These are phyloP conservation scores for Hafferia zeledoni DNA, from an alignment of 2,797 vertebrate species.

Conservation along the genomic window DNA sequence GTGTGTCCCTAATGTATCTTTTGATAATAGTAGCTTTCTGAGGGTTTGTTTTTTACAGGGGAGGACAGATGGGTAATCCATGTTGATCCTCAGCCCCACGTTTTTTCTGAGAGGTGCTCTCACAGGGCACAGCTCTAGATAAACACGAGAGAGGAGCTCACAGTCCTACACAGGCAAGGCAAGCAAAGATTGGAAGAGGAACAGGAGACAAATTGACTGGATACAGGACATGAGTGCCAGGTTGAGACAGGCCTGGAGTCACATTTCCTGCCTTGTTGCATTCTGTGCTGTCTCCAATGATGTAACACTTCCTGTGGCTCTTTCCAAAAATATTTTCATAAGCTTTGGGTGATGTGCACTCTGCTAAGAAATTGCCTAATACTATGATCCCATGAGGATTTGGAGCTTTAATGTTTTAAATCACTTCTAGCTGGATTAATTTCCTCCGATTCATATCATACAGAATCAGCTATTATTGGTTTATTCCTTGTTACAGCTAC, in stretches of 20 bases:
- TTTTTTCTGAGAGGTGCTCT: accelerated
- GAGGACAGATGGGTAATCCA: accelerated
- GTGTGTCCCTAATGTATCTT: neutral
- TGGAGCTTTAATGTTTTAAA: constrained; percentile 4
- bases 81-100: accelerated
- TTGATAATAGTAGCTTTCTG: neutral
- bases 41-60: neutral
- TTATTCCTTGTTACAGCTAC: neutral
- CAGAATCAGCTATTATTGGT: neutral
- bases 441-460: neutral
- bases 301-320: neutral
- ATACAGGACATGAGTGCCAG: neutral
- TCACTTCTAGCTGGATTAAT: neutral
- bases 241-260: accelerated
- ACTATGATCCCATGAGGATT: neutral
- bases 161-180: neutral
- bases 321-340: constrained; percentile 13
- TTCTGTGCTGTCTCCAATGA: neutral
- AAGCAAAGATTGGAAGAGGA: neutral
- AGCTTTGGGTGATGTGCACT: neutral
- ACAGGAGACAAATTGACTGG: neutral
- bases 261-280: neutral
- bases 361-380: neutral
- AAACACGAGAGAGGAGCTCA: neutral
- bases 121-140: neutral